Conservation (phyloP, 1,140 invertebrate species). For the Dreissena rostriformis region DNA sequence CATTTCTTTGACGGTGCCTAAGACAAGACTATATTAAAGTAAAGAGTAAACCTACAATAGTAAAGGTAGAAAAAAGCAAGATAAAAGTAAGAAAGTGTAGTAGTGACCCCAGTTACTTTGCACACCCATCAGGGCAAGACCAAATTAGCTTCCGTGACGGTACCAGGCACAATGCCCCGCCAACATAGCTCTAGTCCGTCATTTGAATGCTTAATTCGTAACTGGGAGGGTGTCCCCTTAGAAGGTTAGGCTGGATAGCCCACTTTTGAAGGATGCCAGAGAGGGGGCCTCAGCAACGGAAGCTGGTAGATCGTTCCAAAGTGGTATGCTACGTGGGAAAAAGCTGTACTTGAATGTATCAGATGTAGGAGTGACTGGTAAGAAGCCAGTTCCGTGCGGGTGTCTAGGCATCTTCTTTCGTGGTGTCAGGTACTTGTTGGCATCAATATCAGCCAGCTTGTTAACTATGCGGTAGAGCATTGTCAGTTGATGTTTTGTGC, state of each 20-base stretch:
- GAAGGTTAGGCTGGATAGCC: neutral
- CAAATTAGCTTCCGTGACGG: too few species aligned
- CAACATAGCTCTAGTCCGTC: too few species aligned
- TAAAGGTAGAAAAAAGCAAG: too few species aligned
- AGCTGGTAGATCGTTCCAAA: constrained; percentile 16
- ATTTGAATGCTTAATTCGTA: too few species aligned
- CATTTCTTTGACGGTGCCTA: too few species aligned
- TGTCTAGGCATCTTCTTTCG: neutral
- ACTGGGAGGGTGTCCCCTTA: too few species aligned
- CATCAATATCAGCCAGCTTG: constrained; percentile 1
- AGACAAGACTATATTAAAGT: too few species aligned
- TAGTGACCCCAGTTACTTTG: too few species aligned
- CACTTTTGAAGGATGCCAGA: constrained; percentile 35
- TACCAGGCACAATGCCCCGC: too few species aligned
- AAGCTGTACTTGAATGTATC: constrained; percentile 25
- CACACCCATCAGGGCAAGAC: too few species aligned
- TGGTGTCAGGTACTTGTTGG: neutral
- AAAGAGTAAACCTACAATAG: too few species aligned
- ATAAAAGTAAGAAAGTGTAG: too few species aligned
- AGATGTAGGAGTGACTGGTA: neutral
- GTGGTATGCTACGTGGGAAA: constrained; percentile 5
- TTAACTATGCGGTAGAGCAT: neutral
- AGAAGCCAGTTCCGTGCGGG: neutral
- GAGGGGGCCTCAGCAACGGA: constrained; percentile 25
- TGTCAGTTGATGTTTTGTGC: neutral